Evolutionary conservation across 2,113 vertebrate species (phyloP), one percentile per base, ranked within the genome.

Genomic region (Poecilia latipinna): DNA sequence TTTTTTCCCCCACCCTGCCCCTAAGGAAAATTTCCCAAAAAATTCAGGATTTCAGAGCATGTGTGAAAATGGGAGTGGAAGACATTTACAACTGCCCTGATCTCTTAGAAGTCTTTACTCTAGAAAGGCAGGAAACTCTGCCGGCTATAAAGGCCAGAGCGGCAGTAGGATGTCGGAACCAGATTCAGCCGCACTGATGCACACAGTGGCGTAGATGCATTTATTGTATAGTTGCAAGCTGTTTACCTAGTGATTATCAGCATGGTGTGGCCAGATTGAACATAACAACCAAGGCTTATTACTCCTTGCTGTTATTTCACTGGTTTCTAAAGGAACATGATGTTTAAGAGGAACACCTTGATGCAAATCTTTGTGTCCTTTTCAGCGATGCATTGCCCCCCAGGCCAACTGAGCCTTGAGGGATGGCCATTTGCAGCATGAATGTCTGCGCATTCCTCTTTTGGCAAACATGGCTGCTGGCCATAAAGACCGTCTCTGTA

Each of bases 381-480:
- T 90, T 57, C 72, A 85, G 87, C 76, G 68, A 32, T 42, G 57
- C 44, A 48, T 48, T 17, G 4, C 44, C 44, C 44, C 44, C 4
- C 35, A 17, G 76, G 61, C 42, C 19, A 4, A 72, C 28, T 87
- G 86, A 75, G 88, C 89, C 90, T 90, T 87, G 79, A 75, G 75
- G 86, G 82, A 75, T 80, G 85, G 74, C 81, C 77, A 57, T 89
- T 90, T 81, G 75, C 82, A 85, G 61, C 39, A 77, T 79, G 77
- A 84, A 74, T 92, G 88, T 94, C 93, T 94, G 93, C 86, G 84
- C 93, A 93, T 93, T 93, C 93, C 90, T 83, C 69, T 70, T 79
- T 84, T 75, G 80, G 93, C 88, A 91, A 92, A 93, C 85, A 89
- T 74, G 64, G 80, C 83, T 31, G 42, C 74, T 68, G 73, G 88